Evolutionary conservation across 1,140 invertebrate genomes (phyloP).

Genomic region (Drosophila carrolli): DNA sequence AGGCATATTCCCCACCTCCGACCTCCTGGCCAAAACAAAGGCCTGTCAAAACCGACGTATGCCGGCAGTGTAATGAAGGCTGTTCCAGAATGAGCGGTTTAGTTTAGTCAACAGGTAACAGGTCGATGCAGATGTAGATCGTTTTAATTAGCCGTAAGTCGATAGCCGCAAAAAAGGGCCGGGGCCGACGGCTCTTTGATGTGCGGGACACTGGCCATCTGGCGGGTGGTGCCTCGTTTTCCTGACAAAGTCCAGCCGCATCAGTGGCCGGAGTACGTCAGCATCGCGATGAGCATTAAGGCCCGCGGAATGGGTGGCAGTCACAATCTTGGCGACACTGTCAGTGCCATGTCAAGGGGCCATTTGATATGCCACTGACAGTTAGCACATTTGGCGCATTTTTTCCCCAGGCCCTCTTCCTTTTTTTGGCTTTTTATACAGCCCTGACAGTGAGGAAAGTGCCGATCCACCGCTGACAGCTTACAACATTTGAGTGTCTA

Average conservation of each 20-base stretch:
- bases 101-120: slow-evolving; percentile 27
- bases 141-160: slow-evolving; percentile 77
- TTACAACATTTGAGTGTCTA: slow-evolving; percentile 64
- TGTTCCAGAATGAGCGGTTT: slow-evolving; percentile 1
- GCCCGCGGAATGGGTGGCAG: slow-evolving; percentile 52
- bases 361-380: slow-evolving; percentile 76
- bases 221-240: slow-evolving; percentile 14
- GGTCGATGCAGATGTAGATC: slow-evolving; percentile 34
- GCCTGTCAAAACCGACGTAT: slow-evolving; percentile 40
- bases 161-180: slow-evolving; percentile 54
- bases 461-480: slow-evolving; percentile 48
- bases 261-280: slow-evolving; percentile 56
- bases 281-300: slow-evolving; percentile 53
- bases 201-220: slow-evolving; percentile 50
- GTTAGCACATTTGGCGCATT: slow-evolving; percentile 65
- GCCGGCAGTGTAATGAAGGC: slow-evolving; percentile 41
- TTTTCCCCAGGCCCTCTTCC: slow-evolving; percentile 37
- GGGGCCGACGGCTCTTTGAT: slow-evolving; percentile 64
- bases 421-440: slow-evolving; percentile 31
- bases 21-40: slow-evolving; percentile 28
- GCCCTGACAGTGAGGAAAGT: slow-evolving; percentile 50
- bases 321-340: slow-evolving; percentile 72
- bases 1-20: slow-evolving; percentile 5
- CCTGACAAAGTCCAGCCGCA: slow-evolving; percentile 40
- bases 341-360: slow-evolving; percentile 64